Percentiles rank a stretch among this genome's conserved stretches.
These are phyloP conservation scores for Halcyon leucocephala DNA, from an alignment of 2,797 vertebrate species.

Conservation along the genomic window DNA sequence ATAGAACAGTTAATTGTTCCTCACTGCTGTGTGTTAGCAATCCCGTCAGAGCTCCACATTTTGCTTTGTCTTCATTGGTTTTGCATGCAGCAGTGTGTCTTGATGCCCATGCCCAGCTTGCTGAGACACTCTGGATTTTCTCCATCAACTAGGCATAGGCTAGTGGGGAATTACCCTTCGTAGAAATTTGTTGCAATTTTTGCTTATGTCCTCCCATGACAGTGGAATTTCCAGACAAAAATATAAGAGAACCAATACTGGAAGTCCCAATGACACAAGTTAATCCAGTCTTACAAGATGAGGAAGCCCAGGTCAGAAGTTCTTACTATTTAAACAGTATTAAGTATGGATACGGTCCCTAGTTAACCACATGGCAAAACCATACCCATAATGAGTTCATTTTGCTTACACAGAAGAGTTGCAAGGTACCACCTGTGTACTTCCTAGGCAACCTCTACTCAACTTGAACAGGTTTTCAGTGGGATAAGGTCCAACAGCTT, in stretches of 20 bases:
- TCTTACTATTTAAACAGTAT: background rate
- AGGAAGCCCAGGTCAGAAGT: slow-evolving; percentile 9
- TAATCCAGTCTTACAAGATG: slow-evolving; percentile 33
- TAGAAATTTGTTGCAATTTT: background rate
- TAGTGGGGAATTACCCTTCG: background rate
- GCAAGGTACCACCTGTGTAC: background rate
- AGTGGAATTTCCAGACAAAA: background rate
- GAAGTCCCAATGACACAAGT: background rate
- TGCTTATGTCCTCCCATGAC: background rate
- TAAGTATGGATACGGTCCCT: background rate
- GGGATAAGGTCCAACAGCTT: background rate
- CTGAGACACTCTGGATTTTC: background rate
- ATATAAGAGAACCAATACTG: background rate
- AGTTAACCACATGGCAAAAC: slow-evolving; percentile 7
- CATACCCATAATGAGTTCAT: background rate
- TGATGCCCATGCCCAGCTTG: background rate
- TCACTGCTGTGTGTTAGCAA: background rate
- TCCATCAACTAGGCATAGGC: background rate
- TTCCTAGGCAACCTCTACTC: background rate
- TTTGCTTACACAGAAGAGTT: background rate
- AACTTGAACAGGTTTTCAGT: background rate
- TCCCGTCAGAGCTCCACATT: background rate
- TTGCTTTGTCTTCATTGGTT: background rate
- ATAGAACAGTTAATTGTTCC: background rate
- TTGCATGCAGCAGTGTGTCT: background rate